Base-by-base conservation (phyloP, 2,113 vertebrate genomes). In the Kryptolebias marmoratus region DNA sequence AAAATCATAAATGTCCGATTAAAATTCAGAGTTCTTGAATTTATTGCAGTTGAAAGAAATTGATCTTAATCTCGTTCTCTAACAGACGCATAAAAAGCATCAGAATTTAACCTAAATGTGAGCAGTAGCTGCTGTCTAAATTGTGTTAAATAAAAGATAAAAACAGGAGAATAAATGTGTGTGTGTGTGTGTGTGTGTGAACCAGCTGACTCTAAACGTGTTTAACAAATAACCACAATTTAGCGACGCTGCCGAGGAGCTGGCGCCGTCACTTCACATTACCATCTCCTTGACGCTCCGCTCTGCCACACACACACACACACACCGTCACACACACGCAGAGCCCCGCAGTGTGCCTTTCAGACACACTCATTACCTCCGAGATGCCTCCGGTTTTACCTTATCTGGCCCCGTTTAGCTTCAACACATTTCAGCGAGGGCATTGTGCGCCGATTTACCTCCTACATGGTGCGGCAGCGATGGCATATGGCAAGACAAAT, bases 191-290 rank as follows among this genome's bases (percentile, higher is more conserved):
- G 73, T 79, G 61, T 59, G 72, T 49, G 71, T 60, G 72, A 90
- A 82, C 93, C 93, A 94, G 95, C 94, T 95, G 95, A 96, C 95
- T 95, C 94, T 76, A 93, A 94, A 95, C 94, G 94, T 93, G 95
- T 96, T 97, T 96, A 96, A 97, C 96, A 97, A 98, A 97, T 96
- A 97, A 96, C 88, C 81, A 93, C 95, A 95, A 96, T 97, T 97
- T 96, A 96, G 94, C 94, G 89, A 85, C 91, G 95, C 94, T 95
- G 94, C 94, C 74, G 84, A 96, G 95, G 94, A 96, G 94, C 94
- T 94, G 93, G 93, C 93, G 88, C 92, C 94, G 95, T 98, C 97
- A 96, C 95, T 97, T 96, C 93, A 91, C 94, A 97, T 99, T 96
- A 98, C 90, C 83, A 87, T 98, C 96, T 95, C 71, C 70, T 36